Evolutionary conservation across 2,888 invertebrate genomes (phyloP), one percentile per base, ranked within the genome.

Genomic region (Scotopteryx bipunctaria): DNA sequence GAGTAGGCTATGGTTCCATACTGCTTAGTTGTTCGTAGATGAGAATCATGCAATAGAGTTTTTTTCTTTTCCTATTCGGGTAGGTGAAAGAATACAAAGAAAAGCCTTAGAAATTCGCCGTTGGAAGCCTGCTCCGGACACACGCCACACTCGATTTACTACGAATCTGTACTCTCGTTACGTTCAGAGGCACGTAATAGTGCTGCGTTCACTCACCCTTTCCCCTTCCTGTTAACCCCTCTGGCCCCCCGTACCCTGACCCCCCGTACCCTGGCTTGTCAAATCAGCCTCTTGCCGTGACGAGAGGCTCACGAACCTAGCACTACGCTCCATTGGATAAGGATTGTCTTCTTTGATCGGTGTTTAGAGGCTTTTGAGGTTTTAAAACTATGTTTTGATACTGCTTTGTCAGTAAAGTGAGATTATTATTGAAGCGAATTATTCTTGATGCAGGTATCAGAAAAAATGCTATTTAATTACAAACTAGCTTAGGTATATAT

Each of bases 61-160:
- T 21, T 1, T 6, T 2, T 21, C 5, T 4, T 6, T 6, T 6
- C 2, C 21, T 1, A 21, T 21, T 5, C 8, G 21, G 5, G 5
- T 1, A 9, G n/a, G 9, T 25, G 25, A 2, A 25, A 25, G n/a
- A 25, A 25, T 9, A n/a, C 9, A 9, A 1, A 1, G 9, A 23
- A 5, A 1, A 25, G 3, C n/a, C n/a, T 9, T 27, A 27, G 27
- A 27, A n/a, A 9, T 45, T 51, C 40, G 74, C 60, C 69, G 65
- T 58, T 66, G 66, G 51, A 23, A 70, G 57, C 45, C 76, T 54
- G 75, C 75, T 69, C 53, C 48, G 60, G 66, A 68, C 64, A 66
- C 77, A 78, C 72, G 77, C 73, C 81, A 76, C 80, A 77, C 73
- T 72, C 76, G 81, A 83, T 84, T 84, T 81, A 82, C 83, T 83